phyloP scores from a whole-genome alignment of 2,888 invertebrate genomes.

The Drosophila aldrichi region DNA sequence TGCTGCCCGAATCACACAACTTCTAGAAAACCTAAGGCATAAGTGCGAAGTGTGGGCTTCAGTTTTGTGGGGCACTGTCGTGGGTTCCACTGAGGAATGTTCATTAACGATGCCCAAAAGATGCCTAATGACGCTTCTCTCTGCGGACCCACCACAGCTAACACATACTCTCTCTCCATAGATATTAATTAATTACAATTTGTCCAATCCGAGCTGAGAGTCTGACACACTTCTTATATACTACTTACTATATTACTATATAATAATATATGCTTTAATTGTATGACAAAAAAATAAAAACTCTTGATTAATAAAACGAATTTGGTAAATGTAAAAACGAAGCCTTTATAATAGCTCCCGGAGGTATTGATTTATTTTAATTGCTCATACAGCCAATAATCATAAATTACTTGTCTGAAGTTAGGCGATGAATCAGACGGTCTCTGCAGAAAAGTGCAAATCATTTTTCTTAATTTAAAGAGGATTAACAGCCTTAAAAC shows the following conservation, averaged over 20 bases:
- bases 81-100: conserved; percentile 76
- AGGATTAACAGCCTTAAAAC: conserved; percentile 58
- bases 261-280: conserved; percentile 74
- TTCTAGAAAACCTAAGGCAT: conserved; percentile 28
- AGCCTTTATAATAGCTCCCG: neutral
- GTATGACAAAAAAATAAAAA: conserved; percentile 65
- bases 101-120: conserved; percentile 54
- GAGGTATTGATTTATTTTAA: neutral
- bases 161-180: conserved; percentile 23
- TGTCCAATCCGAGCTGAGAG: conserved; percentile 41
- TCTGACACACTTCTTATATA: conserved; percentile 32
- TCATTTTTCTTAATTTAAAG: conserved; percentile 78
- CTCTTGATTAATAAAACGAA: conserved; percentile 71
- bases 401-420: conserved; percentile 53
- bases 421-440: conserved; percentile 18
- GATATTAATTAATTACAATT: conserved; percentile 35
- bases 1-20: conserved; percentile 52
- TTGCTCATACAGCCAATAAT: conserved; percentile 40
- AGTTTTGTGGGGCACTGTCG: conserved; percentile 19
- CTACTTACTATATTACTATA: conserved; percentile 44
- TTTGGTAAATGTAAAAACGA: conserved; percentile 53
- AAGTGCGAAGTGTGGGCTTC: conserved; percentile 4
- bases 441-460: conserved; percentile 62
- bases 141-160: conserved; percentile 57
- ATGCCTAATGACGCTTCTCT: conserved; percentile 70